Conservation (phyloP, 2,888 invertebrate species). For the Amiota mariae region DNA sequence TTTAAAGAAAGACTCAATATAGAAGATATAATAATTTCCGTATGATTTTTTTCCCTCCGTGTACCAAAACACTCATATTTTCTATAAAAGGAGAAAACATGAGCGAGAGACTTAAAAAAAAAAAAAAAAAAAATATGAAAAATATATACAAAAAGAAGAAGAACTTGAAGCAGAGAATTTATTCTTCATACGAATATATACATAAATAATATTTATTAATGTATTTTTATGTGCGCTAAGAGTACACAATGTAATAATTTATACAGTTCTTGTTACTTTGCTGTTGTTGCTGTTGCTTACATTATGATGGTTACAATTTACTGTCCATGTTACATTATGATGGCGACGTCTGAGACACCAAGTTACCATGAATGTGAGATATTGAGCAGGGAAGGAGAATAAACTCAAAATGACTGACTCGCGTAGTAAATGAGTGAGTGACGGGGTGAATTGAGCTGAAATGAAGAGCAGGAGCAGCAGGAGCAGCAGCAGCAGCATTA, state of each 20-base stretch:
- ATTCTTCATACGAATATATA: slow-evolving; percentile 51
- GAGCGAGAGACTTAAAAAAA: background rate
- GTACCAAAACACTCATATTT: slow-evolving; percentile 47
- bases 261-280: slow-evolving; percentile 57
- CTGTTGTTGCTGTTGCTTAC: slow-evolving; percentile 43
- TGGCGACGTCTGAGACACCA: slow-evolving; percentile 46
- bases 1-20: too few relatives aligned
- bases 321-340: slow-evolving; percentile 64
- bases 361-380: background rate
- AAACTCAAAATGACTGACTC: slow-evolving; percentile 31
- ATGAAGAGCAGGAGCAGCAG: background rate
- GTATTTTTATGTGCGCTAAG: slow-evolving; percentile 68
- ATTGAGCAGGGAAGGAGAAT: background rate
- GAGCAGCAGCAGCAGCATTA: background rate
- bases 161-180: slow-evolving; percentile 43
- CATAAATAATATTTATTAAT: slow-evolving; percentile 70
- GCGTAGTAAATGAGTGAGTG: slow-evolving; percentile 20
- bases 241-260: slow-evolving; percentile 67
- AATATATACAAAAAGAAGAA: slow-evolving; percentile 21
- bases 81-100: slow-evolving; percentile 41
- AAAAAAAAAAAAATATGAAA: background rate
- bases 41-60: slow-evolving; percentile 37
- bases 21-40: too few relatives aligned
- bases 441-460: background rate
- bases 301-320: slow-evolving; percentile 66